A percentile compares a stretch with the other conserved stretches of the same genome.
Evolutionary conservation across 1,140 invertebrate species (phyloP).

Genomic region (Elysia chlorotica): DNA sequence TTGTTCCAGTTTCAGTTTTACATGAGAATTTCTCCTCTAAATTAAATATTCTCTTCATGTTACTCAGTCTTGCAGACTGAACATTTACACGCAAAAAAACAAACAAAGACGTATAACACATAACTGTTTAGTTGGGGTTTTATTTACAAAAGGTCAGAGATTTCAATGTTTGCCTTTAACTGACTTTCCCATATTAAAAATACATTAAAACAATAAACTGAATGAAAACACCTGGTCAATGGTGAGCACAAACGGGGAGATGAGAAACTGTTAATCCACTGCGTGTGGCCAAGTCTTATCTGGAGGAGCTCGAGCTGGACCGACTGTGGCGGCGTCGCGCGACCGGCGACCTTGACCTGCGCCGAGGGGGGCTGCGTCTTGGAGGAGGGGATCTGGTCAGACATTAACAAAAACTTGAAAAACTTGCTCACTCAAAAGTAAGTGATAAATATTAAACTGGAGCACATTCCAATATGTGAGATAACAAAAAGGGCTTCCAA

Average conservation of each 20-base stretch:
- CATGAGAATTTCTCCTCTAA: not conserved
- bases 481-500: too few species aligned
- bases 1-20: not conserved
- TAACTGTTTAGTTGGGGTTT: too few species aligned
- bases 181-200: not conserved
- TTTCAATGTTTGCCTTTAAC: not conserved
- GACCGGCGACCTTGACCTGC: constrained; percentile 66
- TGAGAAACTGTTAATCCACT: too few species aligned
- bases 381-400: constrained; percentile 53
- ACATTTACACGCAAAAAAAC: too few species aligned
- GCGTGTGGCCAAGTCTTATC: too few species aligned
- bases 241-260: too few species aligned
- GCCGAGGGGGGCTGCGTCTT: constrained; percentile 69
- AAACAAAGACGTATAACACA: too few species aligned
- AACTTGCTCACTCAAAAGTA: not conserved
- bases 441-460: too few species aligned
- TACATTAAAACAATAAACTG: not conserved
- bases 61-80: too few species aligned
- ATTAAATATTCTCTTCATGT: not conserved
- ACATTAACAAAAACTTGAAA: not conserved
- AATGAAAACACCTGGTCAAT: too few species aligned
- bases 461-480: too few species aligned
- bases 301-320: constrained; percentile 65
- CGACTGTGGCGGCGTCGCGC: constrained; percentile 78
- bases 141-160: too few species aligned